Evolutionary conservation across 2,888 invertebrate species (phyloP).

Genomic region (Seladonia tumulorum): DNA sequence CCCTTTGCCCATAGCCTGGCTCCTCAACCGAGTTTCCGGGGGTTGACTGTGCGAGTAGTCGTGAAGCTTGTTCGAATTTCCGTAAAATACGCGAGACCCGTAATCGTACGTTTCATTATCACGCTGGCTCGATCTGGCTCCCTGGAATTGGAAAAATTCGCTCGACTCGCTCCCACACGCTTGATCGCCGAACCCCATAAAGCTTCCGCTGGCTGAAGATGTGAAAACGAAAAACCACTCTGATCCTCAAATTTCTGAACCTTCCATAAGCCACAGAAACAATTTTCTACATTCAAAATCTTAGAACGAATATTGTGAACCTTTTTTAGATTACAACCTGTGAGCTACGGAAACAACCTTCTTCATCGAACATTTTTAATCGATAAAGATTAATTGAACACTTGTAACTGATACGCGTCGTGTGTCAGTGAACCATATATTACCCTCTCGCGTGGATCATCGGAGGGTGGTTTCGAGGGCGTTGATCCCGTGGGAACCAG

Average conservation of each 20-base stretch:
- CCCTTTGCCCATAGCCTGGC: constrained; percentile 37
- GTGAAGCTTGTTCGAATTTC: constrained; percentile 69
- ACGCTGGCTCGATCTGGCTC: constrained; percentile 15
- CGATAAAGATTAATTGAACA: background rate
- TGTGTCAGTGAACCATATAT: too few relatives aligned
- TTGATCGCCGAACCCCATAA: background rate
- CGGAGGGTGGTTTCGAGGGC: background rate
- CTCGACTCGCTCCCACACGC: background rate
- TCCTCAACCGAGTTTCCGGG: constrained; percentile 63
- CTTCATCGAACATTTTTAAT: too few relatives aligned
- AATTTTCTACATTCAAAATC: too few relatives aligned
- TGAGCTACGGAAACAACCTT: too few relatives aligned
- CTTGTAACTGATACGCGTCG: background rate
- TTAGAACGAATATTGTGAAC: background rate
- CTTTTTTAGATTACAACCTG: background rate
- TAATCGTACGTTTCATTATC: constrained; percentile 38
- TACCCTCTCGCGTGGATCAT: background rate
- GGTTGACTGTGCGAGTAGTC: constrained; percentile 64
- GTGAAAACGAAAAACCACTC: background rate
- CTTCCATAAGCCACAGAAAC: background rate
- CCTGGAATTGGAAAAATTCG: background rate
- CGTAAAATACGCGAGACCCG: constrained; percentile 56
- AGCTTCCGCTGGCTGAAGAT: background rate
- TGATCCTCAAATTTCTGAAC: background rate
- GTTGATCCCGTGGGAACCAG: background rate